Evolutionary conservation across 2,888 invertebrate genomes (phyloP), one percentile per base, ranked within the genome.

Genomic region (Conus canariensis): DNA sequence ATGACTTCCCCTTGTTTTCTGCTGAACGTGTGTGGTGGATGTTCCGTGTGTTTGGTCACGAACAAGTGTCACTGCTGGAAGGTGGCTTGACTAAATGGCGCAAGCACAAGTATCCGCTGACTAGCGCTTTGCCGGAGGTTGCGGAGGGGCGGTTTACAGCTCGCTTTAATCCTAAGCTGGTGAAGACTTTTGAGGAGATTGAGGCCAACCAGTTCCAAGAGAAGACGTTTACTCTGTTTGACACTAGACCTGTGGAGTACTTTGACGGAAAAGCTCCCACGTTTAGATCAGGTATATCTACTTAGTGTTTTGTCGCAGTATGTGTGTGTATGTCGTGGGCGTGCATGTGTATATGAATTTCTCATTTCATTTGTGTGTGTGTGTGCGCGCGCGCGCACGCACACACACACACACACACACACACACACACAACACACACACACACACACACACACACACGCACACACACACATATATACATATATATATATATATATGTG

Each of bases 191-290:
- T 90, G 94, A 94, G 85, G 94, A 96, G 74, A 91, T 96, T 14
- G 92, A 94, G 70, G 90, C 87, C 9, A 95, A 95, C 92, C 64
- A 91, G 22, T 88, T 56, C 25, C 30, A 80, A 14, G 88, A 90
- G 12, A 93, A 93, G 83, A 67, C 92, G 12, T 95, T 90, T 92
- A 93, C 93, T 74, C 74, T 95, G 9, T 91, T 95, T 45, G 96
- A 96, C 94, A 95, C 95, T 14, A 92, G 96, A 85, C 88, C 95
- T 22, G 77, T 93, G n/a, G 95, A 94, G 2, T 91, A 96, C 83
- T 96, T 95, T 91, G 87, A 93, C 74, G 96, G 96, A 16, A 93
- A 90, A 77, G 93, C 91, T 8, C 95, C 95, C 45, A 95, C 96
- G 91, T 95, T 96, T 25, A 93, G 95, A 90, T 88, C 93, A 91